Conservation (phyloP, 2,797 vertebrate species). For the Capromys pilorides region DNA sequence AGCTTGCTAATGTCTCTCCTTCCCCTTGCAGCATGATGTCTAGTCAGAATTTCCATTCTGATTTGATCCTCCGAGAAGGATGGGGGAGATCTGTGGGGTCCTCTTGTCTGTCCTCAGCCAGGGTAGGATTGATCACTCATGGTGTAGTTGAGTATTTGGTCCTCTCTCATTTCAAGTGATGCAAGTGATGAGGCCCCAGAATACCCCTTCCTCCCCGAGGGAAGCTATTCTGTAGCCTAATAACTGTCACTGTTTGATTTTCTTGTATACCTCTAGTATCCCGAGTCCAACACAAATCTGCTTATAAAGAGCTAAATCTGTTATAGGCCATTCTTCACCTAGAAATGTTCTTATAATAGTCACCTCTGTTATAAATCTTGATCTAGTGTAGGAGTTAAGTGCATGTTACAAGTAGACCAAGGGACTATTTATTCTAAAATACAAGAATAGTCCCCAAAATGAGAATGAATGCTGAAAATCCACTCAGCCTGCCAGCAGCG, state of each 20-base stretch:
- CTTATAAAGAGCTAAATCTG: background rate
- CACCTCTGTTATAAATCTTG: slow-evolving; percentile 48
- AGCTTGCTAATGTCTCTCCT: background rate
- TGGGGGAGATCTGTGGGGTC: slow-evolving; percentile 22
- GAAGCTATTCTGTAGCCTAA: background rate
- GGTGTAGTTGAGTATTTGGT: background rate
- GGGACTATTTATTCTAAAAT: slow-evolving; percentile 38
- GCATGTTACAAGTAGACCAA: background rate
- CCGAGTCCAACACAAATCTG: background rate
- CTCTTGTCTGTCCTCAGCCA: background rate
- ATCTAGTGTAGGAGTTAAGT: background rate
- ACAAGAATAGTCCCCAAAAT: slow-evolving; percentile 32
- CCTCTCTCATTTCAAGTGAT: background rate
- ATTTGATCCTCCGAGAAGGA: slow-evolving; percentile 45
- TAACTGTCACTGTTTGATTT: background rate
- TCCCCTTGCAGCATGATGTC: background rate
- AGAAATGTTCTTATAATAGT: slow-evolving; percentile 8
- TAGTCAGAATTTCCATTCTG: slow-evolving; percentile 60
- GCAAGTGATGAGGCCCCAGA: background rate
- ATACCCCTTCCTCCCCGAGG: background rate
- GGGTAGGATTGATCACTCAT: background rate
- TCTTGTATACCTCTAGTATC: background rate
- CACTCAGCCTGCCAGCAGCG: background rate
- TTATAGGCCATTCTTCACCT: slow-evolving; percentile 51
- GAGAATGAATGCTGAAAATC: slow-evolving; percentile 11